Evolutionary conservation across 2,113 vertebrate genomes (phyloP), one percentile per base, ranked within the genome.

Genomic region (Corythoichthys intestinalis): DNA sequence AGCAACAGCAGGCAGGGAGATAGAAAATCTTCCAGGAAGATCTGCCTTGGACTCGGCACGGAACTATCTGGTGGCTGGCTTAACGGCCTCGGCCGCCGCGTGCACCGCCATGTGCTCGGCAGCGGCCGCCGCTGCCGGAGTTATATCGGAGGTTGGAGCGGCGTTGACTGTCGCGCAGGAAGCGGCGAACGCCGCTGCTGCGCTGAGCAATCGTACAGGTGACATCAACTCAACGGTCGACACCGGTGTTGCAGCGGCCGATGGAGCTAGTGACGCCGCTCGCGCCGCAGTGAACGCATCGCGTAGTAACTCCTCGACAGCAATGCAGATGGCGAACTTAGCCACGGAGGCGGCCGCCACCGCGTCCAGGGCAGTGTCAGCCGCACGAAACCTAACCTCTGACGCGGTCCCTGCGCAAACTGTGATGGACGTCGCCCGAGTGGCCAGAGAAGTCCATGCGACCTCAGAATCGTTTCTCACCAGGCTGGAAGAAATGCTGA

Each of bases 121-220:
- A 7, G 61, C 67, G 6, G 73, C 73, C 0, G 35, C 56, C 2
- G 63, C 69, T 0, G 58, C 58, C 20, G 77, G 58, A 6, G 46
- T 62, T 41, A 10, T 0, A 35, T 68, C 71, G 12, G 76, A 65
- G 37, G 73, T 65, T 35, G 8, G 37, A 34, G 38, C 0, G 0
- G 71, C 68, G 5, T 14, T 58, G 0, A 2, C 0, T 0, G 64
- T 56, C 35, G 28, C 81, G 11, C 54, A 46, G 49, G 3, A 1
- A 10, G 81, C 77, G 50, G 66, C 58, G 2, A 4, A 0, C 0
- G 60, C 56, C 1, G 72, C 71, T 13, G 3, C 1, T 0, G 10
- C 58, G 1, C 17, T 82, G 34, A n/a, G 13, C 11, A 8, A 20
- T 1, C 56, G 63, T 2, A 0, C 1, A 6, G 50, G 5, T n/a